Evolutionary conservation across 2,888 invertebrate genomes (phyloP).

Genomic region (Mycalesis mineus): DNA sequence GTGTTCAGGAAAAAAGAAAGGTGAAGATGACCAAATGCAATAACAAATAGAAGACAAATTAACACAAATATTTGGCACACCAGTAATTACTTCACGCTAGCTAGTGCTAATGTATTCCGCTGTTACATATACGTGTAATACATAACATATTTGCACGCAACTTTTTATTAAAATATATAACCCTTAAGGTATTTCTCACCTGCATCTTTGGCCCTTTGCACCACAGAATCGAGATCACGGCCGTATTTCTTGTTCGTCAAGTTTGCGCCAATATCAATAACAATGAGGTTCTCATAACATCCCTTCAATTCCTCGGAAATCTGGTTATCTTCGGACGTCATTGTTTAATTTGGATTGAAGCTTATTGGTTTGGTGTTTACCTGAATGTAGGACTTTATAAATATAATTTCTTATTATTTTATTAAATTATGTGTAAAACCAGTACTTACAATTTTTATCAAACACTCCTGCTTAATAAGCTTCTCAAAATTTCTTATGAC

Average conservation of each 20-base stretch:
- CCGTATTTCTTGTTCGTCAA: conserved; percentile 95
- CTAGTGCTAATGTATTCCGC: conserved; percentile 26
- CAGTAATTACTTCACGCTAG: conserved; percentile 26
- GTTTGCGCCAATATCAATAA: conserved; percentile 95
- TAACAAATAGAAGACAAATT: conserved; percentile 18
- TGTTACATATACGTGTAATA: conserved; percentile 24
- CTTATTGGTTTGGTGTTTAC: conserved; percentile 74
- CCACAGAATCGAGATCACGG: conserved; percentile 93
- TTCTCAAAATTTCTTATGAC: conserved; percentile 60
- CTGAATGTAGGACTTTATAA: conserved; percentile 39
- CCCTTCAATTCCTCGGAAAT: conserved; percentile 81
- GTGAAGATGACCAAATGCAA: conserved; percentile 10
- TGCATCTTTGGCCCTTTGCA: conserved; percentile 94
- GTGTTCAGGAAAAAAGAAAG: conserved; percentile 6
- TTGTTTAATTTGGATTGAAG: conserved; percentile 65
- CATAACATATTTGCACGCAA: conserved; percentile 34
- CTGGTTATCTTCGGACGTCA: conserved; percentile 75
- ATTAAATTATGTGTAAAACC: background rate
- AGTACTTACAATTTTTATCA: conserved; percentile 72
- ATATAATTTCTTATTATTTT: background rate
- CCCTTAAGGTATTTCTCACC: conserved; percentile 70
- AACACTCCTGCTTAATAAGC: conserved; percentile 76
- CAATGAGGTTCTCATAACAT: conserved; percentile 93
- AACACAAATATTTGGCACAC: conserved; percentile 28
- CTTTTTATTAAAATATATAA: conserved; percentile 15